Evolutionary conservation across 2,888 invertebrate genomes (phyloP), one percentile per base, ranked within the genome.

Genomic region (Heteropelma amictum): DNA sequence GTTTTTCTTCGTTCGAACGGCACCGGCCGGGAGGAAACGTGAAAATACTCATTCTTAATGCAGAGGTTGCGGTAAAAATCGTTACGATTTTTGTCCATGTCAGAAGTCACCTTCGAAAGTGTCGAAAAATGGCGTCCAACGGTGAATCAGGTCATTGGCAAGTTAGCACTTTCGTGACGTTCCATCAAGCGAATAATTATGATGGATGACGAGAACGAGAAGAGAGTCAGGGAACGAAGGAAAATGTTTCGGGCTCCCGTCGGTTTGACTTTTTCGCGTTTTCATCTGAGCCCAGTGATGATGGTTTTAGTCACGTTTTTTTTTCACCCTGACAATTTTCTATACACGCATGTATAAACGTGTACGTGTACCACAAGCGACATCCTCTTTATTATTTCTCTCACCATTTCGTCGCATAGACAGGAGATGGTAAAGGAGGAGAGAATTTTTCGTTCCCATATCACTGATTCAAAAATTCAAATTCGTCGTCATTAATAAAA

Each of bases 381-480:
- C 38, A n/a, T 45, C 17, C 33, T 45, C 33, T 8, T 56, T 67
- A 47, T 65, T 65, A 65, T 54, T 53, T 56, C 30, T 67, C 65
- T 51, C 63, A 64, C 28, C 60, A 28, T 61, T 1, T 14, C 42
- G 30, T 17, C 10, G 42, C 30, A 33, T 30, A 60, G 42, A 58
- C 60, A 53, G 47, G 28, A 56, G 51, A 28, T 28, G 42, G 17
- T 5, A 35, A 19, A 49, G 33, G 17, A 26, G 26, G 47, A 21
- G 33, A 33, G 23, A 8, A 30, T 60, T 28, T 35, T 40, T 19
- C 68, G 63, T 88, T 88, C 88, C 88, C 88, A 88, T 88, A 88
- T 88, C 88, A 88, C 83, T 79, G 83, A 88, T 88, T 87, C 88
- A 88, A 83, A 88, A 88, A 88, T 88, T 88, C 87, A 88, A 88